phyloP scores from a whole-genome alignment of 2,888 invertebrate species.

The Flexamia atlantica region DNA sequence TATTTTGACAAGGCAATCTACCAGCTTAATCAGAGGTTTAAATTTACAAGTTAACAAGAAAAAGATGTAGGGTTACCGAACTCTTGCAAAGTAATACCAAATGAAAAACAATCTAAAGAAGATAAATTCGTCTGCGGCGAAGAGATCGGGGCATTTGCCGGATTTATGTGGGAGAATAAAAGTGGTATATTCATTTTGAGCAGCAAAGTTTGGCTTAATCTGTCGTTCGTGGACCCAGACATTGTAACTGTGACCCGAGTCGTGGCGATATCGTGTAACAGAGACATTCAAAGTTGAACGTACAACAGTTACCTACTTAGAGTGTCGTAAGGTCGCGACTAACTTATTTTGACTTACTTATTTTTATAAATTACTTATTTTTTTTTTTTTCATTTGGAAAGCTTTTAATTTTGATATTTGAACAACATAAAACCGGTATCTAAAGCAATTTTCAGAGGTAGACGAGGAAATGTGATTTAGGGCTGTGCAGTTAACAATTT shows the following conservation, averaged over 20 bases:
- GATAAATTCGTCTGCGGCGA: constrained; percentile 48
- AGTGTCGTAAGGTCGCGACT: too few species aligned
- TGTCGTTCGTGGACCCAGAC: constrained; percentile 39
- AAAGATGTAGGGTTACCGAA: not conserved
- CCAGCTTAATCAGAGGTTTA: constrained; percentile 1
- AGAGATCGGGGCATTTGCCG: constrained; percentile 16
- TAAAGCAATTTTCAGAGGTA: too few species aligned
- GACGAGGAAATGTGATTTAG: too few species aligned
- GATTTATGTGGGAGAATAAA: constrained; percentile 44
- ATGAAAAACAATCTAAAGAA: constrained; percentile 45
- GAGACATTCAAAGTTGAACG: too few species aligned
- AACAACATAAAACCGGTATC: too few species aligned
- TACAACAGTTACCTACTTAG: too few species aligned
- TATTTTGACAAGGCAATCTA: not conserved
- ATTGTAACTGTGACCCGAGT: not conserved
- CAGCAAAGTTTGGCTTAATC: constrained; percentile 20
- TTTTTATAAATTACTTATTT: too few species aligned
- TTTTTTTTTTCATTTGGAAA: too few species aligned
- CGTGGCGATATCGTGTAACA: too few species aligned
- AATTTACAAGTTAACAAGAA: not conserved
- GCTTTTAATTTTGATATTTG: too few species aligned
- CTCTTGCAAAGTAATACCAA: constrained; percentile 1
- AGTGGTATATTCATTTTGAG: constrained; percentile 36
- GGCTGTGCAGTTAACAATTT: too few species aligned
- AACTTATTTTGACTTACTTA: too few species aligned